A percentile compares a stretch with the other conserved stretches of the same genome.
phyloP scores from a whole-genome alignment of 2,113 vertebrate species.

The Engystomops pustulosus region DNA sequence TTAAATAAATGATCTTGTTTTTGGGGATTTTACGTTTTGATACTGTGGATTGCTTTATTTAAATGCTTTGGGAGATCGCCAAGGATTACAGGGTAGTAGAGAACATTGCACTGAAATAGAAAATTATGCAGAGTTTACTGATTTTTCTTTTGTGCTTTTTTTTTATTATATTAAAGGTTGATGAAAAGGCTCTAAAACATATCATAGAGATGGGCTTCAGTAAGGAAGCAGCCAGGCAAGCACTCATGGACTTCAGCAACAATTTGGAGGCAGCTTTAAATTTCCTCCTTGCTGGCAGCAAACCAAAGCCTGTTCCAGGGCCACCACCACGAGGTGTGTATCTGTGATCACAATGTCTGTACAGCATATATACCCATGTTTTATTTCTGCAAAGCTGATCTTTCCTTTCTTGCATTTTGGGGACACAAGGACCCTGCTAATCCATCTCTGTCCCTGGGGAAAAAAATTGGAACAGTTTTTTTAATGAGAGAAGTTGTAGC shows the following conservation, averaged over 20 bases:
- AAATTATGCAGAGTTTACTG: neutral
- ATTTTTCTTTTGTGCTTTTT: neutral
- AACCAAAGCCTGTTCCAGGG: slow-evolving; percentile 75
- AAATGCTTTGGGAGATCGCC: neutral
- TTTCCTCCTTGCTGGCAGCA: slow-evolving; percentile 84
- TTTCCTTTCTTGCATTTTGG: no score
- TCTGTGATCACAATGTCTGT: neutral
- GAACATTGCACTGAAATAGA: neutral
- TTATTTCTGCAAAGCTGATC: no score
- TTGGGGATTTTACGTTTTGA: neutral
- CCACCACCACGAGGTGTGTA: slow-evolving; percentile 80
- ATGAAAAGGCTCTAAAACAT: slow-evolving; percentile 91
- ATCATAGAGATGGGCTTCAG: slow-evolving; percentile 99
- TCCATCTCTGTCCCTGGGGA: no score
- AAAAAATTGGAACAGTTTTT: no score
- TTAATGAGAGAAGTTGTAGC: no score
- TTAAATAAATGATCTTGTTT: slow-evolving; percentile 28
- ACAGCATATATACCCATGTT: no score
- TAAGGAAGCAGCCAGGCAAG: slow-evolving; percentile 90
- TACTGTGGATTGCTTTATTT: neutral
- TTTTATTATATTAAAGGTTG: slow-evolving; percentile 80
- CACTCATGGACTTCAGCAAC: slow-evolving; percentile 95
- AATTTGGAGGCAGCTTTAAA: slow-evolving; percentile 94
- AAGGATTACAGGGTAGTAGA: neutral
- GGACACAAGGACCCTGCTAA: no score